Evolutionary conservation across 2,113 vertebrate genomes (phyloP).

Genomic region (Turnix velox): DNA sequence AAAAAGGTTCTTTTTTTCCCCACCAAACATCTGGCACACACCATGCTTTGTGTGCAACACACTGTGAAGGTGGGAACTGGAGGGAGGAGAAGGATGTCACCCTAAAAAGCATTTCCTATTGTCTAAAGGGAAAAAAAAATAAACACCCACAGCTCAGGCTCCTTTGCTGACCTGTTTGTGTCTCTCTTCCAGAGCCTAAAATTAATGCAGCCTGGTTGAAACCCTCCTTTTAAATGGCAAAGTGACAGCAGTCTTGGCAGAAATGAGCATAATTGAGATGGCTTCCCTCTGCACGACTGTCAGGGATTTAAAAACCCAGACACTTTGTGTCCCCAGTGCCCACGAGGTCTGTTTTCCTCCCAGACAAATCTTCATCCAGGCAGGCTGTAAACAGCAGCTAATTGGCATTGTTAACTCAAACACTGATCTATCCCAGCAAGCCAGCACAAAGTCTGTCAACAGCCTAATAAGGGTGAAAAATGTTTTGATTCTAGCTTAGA

Average conservation of each 20-base stretch:
- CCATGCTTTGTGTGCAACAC: neutral
- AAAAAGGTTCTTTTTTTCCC: neutral
- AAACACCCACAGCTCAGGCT: neutral
- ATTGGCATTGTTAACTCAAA: neutral
- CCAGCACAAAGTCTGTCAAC: neutral
- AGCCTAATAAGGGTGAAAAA: neutral
- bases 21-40: neutral
- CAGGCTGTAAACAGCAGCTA: neutral
- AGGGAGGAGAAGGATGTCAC: neutral
- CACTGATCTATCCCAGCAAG: neutral
- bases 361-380: neutral
- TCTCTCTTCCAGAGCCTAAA: neutral
- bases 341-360: neutral
- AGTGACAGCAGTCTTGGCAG: neutral
- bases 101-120: neutral
- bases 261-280: neutral
- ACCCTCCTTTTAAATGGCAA: neutral
- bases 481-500: neutral
- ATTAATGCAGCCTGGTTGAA: neutral
- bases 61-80: accelerated
- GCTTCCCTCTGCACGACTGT: neutral
- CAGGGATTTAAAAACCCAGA: neutral
- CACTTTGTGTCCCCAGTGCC: neutral
- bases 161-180: neutral
- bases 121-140: neutral